phyloP scores from a whole-genome alignment of 1,140 invertebrate species.

The Pseudomyrmex sp. region DNA sequence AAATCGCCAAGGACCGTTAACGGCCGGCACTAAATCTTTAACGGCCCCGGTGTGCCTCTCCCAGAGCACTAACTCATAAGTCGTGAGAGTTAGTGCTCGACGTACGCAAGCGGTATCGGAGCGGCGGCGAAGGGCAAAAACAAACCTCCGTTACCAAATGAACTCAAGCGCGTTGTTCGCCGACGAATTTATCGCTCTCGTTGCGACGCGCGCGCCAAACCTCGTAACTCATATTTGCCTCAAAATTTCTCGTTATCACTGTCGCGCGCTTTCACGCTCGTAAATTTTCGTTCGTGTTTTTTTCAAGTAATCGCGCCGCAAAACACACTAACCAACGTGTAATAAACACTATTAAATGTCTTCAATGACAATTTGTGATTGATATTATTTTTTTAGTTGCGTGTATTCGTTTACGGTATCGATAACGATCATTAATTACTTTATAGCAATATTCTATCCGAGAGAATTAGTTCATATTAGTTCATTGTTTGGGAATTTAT shows the following conservation, averaged over 20 bases:
- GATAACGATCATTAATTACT: background rate
- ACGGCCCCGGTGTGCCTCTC: conserved; percentile 69
- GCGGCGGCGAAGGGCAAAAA: conserved; percentile 62
- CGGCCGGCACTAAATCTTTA: conserved; percentile 75
- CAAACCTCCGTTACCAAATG: conserved; percentile 72
- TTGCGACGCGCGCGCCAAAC: conserved; percentile 18
- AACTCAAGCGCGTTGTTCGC: conserved; percentile 58
- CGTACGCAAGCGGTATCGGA: conserved; percentile 61
- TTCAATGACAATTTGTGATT: conserved; percentile 44
- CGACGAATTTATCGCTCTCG: conserved; percentile 65
- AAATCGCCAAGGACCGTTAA: conserved; percentile 72
- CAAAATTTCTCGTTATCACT: conserved; percentile 53
- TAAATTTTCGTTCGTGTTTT: conserved; percentile 37
- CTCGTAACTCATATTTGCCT: conserved; percentile 45
- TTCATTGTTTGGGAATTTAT: no score
- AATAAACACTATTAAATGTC: conserved; percentile 51
- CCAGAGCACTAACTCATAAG: conserved; percentile 72
- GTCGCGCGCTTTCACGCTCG: conserved; percentile 48
- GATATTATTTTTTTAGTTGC: background rate
- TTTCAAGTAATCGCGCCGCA: conserved; percentile 40
- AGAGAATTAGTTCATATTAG: no score
- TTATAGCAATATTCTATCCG: background rate
- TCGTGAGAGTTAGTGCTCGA: conserved; percentile 67
- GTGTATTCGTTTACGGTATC: background rate
- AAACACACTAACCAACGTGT: conserved; percentile 18